A percentile compares a stretch with the other conserved stretches of the same genome.
Conservation (phyloP, 2,888 invertebrate species). For the Cataglyphis cursor region DNA sequence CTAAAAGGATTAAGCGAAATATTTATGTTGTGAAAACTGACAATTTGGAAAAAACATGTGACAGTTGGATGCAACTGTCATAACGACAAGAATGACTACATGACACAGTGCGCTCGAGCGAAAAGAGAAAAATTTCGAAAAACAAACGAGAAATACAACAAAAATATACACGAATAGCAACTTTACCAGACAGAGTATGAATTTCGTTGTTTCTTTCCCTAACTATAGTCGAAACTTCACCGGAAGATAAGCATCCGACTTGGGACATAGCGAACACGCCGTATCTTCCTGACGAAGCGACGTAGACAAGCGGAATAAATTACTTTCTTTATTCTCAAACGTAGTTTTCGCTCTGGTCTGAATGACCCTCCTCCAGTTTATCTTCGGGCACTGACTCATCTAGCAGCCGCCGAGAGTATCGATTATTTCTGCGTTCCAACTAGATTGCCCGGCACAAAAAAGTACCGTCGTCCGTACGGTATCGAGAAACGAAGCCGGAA, state of each 20-base stretch:
- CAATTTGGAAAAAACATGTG: background rate
- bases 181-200: conserved; percentile 7
- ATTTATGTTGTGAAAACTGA: conserved; percentile 4
- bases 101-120: background rate
- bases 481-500: conserved; percentile 43
- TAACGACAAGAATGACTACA: background rate
- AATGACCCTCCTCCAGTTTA: conserved; percentile 51
- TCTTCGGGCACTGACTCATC: conserved; percentile 44
- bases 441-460: conserved; percentile 27
- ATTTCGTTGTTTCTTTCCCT: background rate
- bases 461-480: conserved; percentile 12
- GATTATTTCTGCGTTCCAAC: conserved; percentile 33
- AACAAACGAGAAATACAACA: conserved; percentile 16
- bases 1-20: background rate
- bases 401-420: conserved; percentile 36
- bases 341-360: conserved; percentile 55
- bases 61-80: background rate
- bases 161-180: conserved; percentile 29
- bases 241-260: conserved; percentile 58
- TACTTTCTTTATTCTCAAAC: conserved; percentile 55
- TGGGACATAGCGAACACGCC: conserved; percentile 41
- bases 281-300: conserved; percentile 30
- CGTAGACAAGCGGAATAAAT: conserved; percentile 64
- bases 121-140: conserved; percentile 1
- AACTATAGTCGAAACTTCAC: conserved; percentile 58